Evolutionary conservation across 2,113 vertebrate genomes (phyloP), one percentile per base, ranked within the genome.

Genomic region (Brachyhypopomus occidentalis): DNA sequence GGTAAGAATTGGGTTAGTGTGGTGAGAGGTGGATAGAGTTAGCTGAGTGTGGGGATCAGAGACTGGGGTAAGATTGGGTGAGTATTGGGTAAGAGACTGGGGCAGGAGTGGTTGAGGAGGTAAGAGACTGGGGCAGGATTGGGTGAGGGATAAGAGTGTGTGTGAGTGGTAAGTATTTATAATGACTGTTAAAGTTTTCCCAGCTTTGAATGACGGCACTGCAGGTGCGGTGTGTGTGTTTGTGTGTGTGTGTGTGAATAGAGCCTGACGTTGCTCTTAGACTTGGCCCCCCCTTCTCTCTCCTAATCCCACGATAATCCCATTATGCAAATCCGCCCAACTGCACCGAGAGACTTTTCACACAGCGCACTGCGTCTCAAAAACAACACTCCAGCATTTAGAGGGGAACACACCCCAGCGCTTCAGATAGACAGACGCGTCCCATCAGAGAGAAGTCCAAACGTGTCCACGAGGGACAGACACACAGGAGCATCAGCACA

Each of bases 311-410:
- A 27, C 84, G 81, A 81, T 94, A 98, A 99, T 98, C 96, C 94
- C 97, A 98, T 99, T 98, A 99, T 99, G 98, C 94, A 97, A 98
- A 99, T 98, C 95, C 92, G 92, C 95, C 94, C 94, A 96, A 93
- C 92, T 76, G 75, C 73, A 20, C 89, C 90, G 90, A 89, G 87
- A 92, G 91, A 92, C 88, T 92, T 91, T 92, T 91, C 72, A 92
- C 88, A 79, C 72, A 82, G 55, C 92, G 45, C 45, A 52, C 45
- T 52, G 45, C 45, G 45, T 52, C 91, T 93, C 92, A 94, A 91
- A 93, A 94, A 93, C 91, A 92, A 94, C 93, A 94, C 92, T 94
- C 93, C 91, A 94, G 92, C 90, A 92, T 91, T 92, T 81, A 90
- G 90, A 80, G 89, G 85, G 81, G 86, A 90, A 89, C 86, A 90